Percentiles rank a stretch among this genome's conserved stretches.
phyloP scores from a whole-genome alignment of 2,888 invertebrate genomes.

The Microctonus aethiopoides region DNA sequence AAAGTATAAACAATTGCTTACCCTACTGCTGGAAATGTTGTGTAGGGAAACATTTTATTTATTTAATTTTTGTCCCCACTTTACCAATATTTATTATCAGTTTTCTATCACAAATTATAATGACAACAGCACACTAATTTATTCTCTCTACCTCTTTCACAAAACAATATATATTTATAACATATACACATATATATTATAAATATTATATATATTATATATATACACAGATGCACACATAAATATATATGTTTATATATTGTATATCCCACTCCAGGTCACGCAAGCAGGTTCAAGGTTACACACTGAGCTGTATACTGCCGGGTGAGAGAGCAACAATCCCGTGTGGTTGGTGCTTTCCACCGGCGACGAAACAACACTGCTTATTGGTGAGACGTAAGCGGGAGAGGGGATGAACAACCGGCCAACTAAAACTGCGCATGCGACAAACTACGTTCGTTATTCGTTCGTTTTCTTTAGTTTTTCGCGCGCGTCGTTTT shows the following conservation, averaged over 20 bases:
- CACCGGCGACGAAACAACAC: slow-evolving; percentile 24
- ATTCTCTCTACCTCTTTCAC: neutral
- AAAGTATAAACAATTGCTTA: slow-evolving; percentile 46
- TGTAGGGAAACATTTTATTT: slow-evolving; percentile 61
- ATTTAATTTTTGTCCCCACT: slow-evolving; percentile 8
- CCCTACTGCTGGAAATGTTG: slow-evolving; percentile 65
- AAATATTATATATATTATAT: neutral
- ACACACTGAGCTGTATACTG: slow-evolving; percentile 37
- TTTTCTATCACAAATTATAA: neutral
- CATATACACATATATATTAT: neutral
- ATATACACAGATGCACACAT: neutral
- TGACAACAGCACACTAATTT: neutral
- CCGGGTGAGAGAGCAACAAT: slow-evolving; percentile 22
- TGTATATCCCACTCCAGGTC: slow-evolving; percentile 14
- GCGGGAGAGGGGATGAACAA: slow-evolving; percentile 11
- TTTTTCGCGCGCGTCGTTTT: slow-evolving; percentile 14
- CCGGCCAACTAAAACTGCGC: slow-evolving; percentile 28
- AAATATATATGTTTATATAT: neutral
- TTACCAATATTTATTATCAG: neutral
- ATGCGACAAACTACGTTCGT: slow-evolving; percentile 16
- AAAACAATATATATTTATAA: neutral
- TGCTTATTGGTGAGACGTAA: neutral
- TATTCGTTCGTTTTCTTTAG: neutral
- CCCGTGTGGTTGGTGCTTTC: slow-evolving; percentile 12
- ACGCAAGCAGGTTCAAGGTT: slow-evolving; percentile 43